Evolutionary conservation across 2,113 vertebrate species (phyloP), one percentile per base, ranked within the genome.

Genomic region (Prionailurus bengalensis): DNA sequence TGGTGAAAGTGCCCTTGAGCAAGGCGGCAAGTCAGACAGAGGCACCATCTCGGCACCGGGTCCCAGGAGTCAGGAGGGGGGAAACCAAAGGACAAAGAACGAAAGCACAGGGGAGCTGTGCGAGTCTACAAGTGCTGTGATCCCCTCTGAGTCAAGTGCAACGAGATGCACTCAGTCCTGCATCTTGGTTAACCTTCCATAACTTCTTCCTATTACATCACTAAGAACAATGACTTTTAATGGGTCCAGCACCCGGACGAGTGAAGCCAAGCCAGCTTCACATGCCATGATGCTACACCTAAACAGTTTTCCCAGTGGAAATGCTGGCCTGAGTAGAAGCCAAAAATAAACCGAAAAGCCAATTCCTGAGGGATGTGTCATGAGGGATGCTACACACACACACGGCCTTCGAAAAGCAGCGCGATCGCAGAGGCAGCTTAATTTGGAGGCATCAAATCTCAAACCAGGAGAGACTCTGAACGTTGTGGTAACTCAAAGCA

Each of bases 281-380:
- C 39, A 12, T 3, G 90, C 88, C 48, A 1, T 31, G 91, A 97
- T 48, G 96, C 96, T 85, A n/a, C 81, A 95, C 29, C 94, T 89
- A 76, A 94, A 89, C 5, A 96, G 97, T 65, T 78, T 91, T 97
- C 97, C 94, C 89, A 61, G 23, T 10, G 90, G 97, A 96, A 88
- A 97, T 23, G 73, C 61, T 88, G 95, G 95, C 78, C 95, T 91
- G 87, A 94, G 86, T 10, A 66, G 76, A 76, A 96, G 85, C 94
- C 97, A 96, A 95, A 97, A 98, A 98, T 98, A 98, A 94, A 95
- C 80, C 31, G 4, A 48, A 89, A 93, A 95, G 94, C 84, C 95
- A 97, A 89, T 95, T 94, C 97, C 96, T 1, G 61, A 82, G 85
- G 86, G 93, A 93, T 68, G 39, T 84, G 79, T 96, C 97, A 97